These are phyloP conservation scores for Reinhardtius hippoglossoides DNA, from an alignment of 2,113 vertebrate species.

Conservation along the genomic window DNA sequence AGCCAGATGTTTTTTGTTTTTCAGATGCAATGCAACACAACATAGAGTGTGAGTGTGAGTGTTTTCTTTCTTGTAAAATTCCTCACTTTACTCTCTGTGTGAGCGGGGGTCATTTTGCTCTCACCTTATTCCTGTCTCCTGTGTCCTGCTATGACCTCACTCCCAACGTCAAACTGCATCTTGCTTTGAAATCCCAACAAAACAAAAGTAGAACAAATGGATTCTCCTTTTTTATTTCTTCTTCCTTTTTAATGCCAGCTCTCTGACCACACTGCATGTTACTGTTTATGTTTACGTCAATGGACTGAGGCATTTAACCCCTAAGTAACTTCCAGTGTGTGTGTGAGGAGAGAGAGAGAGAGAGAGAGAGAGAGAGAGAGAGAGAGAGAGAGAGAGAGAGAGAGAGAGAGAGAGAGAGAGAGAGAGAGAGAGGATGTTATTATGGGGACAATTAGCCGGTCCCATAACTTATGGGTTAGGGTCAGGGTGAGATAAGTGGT, in stretches of 20 bases:
- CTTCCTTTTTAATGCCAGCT: constrained; percentile 7
- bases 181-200: constrained; percentile 36
- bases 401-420: too few species aligned
- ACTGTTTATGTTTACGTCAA: constrained; percentile 48
- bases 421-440: background rate
- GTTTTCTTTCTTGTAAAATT: constrained; percentile 22
- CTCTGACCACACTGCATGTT: constrained; percentile 32
- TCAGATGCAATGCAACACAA: background rate
- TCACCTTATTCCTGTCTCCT: constrained; percentile 38
- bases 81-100: background rate
- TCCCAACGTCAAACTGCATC: constrained; percentile 9
- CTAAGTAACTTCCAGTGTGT: constrained; percentile 2
- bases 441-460: background rate
- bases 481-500: background rate
- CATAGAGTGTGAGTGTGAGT: constrained; percentile 9
- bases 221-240: constrained; percentile 17
- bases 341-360: too few species aligned
- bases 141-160: constrained; percentile 18
- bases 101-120: background rate
- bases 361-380: too few species aligned
- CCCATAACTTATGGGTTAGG: background rate
- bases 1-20: constrained; percentile 11
- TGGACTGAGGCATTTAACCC: constrained; percentile 24
- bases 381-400: too few species aligned
- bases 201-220: background rate